Percentiles rank a stretch among this genome's conserved stretches.
Conservation (phyloP, 2,797 vertebrate species). For the Hephaestus fuliginosus region DNA sequence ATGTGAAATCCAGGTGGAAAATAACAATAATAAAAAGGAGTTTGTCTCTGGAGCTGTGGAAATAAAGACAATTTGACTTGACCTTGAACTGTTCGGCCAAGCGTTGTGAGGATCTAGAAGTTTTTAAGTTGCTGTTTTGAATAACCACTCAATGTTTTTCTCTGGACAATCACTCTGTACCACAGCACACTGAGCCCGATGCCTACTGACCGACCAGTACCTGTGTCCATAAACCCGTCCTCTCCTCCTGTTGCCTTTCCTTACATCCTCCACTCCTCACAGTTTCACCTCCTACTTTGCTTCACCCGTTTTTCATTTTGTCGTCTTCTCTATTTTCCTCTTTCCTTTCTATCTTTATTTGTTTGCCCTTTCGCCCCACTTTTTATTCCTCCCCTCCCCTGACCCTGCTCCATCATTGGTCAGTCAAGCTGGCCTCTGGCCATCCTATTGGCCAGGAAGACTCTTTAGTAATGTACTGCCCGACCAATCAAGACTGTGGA, state of each 20-base stretch:
- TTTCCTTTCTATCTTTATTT: conserved; percentile 7
- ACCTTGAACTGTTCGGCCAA: conserved; percentile 58
- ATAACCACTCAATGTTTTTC: conserved; percentile 69
- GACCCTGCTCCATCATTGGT: conserved; percentile 43
- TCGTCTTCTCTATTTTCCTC: conserved; percentile 9
- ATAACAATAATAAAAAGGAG: not conserved
- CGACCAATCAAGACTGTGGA: conserved; percentile 83
- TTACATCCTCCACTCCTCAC: conserved; percentile 5
- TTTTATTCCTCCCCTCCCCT: conserved; percentile 9
- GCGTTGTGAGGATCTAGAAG: conserved; percentile 49
- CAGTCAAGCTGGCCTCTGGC: conserved; percentile 65
- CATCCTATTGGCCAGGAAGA: conserved; percentile 65
- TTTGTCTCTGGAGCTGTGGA: not conserved
- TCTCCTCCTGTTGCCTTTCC: conserved; percentile 13
- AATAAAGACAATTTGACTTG: conserved; percentile 35
- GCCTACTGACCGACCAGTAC: conserved; percentile 81
- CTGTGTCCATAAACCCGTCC: conserved; percentile 73
- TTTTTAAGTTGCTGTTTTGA: conserved; percentile 62
- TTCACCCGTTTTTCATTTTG: not conserved
- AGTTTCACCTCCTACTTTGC: conserved; percentile 11
- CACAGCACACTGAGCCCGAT: conserved; percentile 87
- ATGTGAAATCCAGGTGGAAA: not conserved
- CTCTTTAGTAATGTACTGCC: conserved; percentile 80
- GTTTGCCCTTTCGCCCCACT: too few species aligned
- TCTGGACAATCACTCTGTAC: conserved; percentile 87